Conservation (phyloP, 2,113 vertebrate species). For the Machaerirhynchus nigripectus region DNA sequence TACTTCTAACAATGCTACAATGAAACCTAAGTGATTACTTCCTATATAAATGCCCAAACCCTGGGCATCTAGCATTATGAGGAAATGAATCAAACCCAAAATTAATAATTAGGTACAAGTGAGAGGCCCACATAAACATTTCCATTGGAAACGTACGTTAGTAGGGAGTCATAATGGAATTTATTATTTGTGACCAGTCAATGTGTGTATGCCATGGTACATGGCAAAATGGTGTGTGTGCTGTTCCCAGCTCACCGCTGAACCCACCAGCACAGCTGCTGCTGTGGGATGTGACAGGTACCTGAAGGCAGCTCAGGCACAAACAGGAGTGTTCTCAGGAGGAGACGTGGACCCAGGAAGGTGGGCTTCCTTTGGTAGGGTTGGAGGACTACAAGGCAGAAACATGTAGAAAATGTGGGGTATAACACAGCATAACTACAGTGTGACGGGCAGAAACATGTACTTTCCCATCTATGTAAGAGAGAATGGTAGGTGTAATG, state of each 20-base stretch:
- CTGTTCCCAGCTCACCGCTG: too few species aligned
- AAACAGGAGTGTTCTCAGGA: background rate
- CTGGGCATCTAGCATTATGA: background rate
- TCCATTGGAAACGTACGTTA: background rate
- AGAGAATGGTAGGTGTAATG: background rate
- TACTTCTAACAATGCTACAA: background rate
- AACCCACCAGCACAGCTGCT: background rate
- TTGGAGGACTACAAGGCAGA: background rate
- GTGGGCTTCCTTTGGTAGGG: background rate
- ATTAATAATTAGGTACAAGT: background rate
- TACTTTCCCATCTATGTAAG: background rate
- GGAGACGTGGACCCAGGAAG: background rate
- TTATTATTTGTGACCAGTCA: background rate
- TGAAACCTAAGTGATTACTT: background rate
- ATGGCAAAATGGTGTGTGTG: background rate
- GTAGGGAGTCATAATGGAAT: background rate
- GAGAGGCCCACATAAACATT: background rate
- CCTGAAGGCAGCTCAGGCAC: background rate
- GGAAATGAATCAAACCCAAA: background rate
- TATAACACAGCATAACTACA: background rate
- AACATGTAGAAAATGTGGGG: background rate
- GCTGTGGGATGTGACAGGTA: background rate
- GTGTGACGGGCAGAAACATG: background rate
- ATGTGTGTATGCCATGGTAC: rapidly evolving
- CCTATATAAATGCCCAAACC: background rate